phyloP scores from a whole-genome alignment of 2,888 invertebrate species.

The Agonopterix arenella region DNA sequence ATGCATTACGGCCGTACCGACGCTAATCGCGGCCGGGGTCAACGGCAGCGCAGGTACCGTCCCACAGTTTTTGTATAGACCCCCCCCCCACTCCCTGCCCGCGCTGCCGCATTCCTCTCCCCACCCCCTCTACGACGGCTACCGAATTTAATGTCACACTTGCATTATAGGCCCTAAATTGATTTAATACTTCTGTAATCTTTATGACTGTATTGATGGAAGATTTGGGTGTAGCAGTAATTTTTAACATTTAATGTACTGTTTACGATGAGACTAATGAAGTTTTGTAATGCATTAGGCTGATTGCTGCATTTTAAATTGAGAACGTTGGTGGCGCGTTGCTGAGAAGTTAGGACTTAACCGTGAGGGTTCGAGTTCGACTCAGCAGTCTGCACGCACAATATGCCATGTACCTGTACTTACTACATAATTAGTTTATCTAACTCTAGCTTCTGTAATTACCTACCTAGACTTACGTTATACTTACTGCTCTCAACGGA shows the following conservation, averaged over 20 bases:
- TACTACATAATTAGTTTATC: no score
- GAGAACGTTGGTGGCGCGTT: no score
- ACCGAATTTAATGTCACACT: constrained; percentile 57
- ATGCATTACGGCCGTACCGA: constrained; percentile 32
- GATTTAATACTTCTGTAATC: constrained; percentile 11
- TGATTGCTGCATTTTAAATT: constrained; percentile 7
- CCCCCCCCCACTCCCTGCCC: constrained; percentile 20
- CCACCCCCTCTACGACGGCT: constrained; percentile 20
- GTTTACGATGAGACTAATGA: constrained; percentile 2
- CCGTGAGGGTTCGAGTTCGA: no score
- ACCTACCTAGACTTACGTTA: no score
- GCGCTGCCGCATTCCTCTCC: constrained; percentile 16
- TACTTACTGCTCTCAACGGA: no score
- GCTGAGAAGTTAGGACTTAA: no score
- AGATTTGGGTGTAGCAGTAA: background rate
- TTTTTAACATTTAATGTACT: background rate
- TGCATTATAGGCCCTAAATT: constrained; percentile 15
- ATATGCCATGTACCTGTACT: no score
- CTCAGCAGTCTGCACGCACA: no score
- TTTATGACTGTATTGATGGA: constrained; percentile 8
- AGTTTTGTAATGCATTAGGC: constrained; percentile 13
- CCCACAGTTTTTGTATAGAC: constrained; percentile 53
- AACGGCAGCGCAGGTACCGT: constrained; percentile 69
- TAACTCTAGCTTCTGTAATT: no score
- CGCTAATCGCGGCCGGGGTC: constrained; percentile 55